Evolutionary conservation across 2,797 vertebrate genomes (phyloP).

Genomic region (Oreochromis mossambicus): DNA sequence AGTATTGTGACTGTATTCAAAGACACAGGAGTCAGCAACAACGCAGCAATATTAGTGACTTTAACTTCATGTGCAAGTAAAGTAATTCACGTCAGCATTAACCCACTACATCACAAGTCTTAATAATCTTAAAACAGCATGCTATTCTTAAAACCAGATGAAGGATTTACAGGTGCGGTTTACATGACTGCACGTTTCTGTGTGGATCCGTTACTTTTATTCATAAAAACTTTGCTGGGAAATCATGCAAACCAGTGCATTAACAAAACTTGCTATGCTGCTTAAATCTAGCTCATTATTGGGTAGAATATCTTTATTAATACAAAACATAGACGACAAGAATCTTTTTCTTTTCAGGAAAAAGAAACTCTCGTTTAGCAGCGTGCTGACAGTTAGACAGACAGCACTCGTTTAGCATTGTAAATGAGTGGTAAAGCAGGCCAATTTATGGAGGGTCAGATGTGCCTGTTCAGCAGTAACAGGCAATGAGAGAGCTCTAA

Average conservation of each 20-base stretch:
- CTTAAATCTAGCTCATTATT: background rate
- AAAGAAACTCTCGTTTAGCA: background rate
- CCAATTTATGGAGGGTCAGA: slow-evolving; percentile 34
- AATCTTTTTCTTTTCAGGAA: background rate
- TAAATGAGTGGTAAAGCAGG: slow-evolving; percentile 35
- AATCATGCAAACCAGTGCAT: background rate
- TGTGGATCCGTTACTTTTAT: background rate
- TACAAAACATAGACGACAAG: background rate
- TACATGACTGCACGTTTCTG: background rate
- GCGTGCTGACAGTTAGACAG: background rate
- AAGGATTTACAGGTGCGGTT: background rate
- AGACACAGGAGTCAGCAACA: background rate
- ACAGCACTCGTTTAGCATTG: slow-evolving; percentile 30
- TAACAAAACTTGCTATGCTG: background rate
- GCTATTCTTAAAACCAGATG: background rate
- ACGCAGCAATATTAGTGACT: too few relatives aligned
- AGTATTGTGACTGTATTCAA: background rate
- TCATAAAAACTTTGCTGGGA: background rate
- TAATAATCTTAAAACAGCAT: background rate
- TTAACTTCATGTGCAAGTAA: too few relatives aligned
- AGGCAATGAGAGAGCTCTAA: slow-evolving; percentile 31
- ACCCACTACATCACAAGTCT: background rate
- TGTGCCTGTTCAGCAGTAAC: slow-evolving; percentile 35
- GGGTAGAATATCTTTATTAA: background rate
- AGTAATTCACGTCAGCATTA: background rate